Evolutionary conservation across 1,140 invertebrate species (phyloP).

Genomic region (honey bee (Apis mellifera)): DNA sequence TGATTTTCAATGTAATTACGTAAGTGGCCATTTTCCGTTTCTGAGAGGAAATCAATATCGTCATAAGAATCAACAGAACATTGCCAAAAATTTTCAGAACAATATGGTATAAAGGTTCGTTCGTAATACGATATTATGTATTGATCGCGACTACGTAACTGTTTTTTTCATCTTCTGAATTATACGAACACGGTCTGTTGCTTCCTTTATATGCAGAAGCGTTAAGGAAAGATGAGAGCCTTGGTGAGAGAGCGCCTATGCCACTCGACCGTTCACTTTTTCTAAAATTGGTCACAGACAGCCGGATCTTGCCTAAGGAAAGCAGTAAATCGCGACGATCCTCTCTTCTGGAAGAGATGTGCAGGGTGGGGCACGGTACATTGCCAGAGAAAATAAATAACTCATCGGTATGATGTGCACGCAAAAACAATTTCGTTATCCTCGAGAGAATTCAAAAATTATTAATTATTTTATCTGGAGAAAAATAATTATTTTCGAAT

Average conservation of each 20-base stretch:
- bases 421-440: slow-evolving; percentile 6
- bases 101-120: neutral
- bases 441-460: neutral
- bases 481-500: neutral
- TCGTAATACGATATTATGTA: neutral
- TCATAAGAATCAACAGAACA: neutral
- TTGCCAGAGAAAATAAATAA: slow-evolving; percentile 11
- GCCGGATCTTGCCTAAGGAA: slow-evolving; percentile 29
- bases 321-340: slow-evolving; percentile 29
- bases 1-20: neutral
- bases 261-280: slow-evolving; percentile 43
- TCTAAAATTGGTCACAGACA: slow-evolving; percentile 50
- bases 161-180: neutral
- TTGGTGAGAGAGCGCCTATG: slow-evolving; percentile 15
- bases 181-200: no score
- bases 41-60: neutral
- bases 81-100: neutral
- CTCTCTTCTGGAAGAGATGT: neutral
- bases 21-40: neutral
- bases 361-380: neutral
- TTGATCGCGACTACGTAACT: neutral
- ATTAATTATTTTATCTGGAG: neutral
- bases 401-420: neutral
- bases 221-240: slow-evolving; percentile 20
- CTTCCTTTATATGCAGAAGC: neutral